Percentiles rank a stretch among this genome's conserved stretches.
Conservation (phyloP, 2,797 vertebrate species). For the Limnodromus scolopaceus region DNA sequence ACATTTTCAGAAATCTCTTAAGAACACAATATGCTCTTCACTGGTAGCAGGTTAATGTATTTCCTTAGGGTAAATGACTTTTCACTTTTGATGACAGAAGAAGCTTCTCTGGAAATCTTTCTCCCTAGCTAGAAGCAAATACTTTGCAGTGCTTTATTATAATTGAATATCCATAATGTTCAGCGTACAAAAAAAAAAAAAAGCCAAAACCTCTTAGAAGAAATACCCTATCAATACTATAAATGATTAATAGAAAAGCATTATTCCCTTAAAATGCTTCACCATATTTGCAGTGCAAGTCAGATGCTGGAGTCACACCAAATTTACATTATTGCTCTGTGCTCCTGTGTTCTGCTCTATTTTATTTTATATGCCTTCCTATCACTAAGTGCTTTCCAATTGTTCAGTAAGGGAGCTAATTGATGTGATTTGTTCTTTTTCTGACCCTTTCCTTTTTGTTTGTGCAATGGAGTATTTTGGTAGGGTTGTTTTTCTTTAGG, state of each 20-base stretch:
- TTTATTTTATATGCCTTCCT: not conserved
- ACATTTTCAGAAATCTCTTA: not conserved
- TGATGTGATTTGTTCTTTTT: not conserved
- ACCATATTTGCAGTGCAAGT: not conserved
- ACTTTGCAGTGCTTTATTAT: not conserved
- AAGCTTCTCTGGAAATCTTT: not conserved
- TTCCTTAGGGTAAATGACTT: not conserved
- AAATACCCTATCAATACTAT: not conserved
- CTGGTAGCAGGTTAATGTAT: not conserved
- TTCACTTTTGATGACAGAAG: not conserved
- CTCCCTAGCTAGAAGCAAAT: not conserved
- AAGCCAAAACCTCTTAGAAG: not conserved
- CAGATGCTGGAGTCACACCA: not conserved
- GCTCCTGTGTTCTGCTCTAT: not conserved
- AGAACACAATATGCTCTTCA: not conserved
- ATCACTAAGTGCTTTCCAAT: not conserved
- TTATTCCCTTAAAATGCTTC: not conserved
- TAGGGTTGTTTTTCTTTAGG: not conserved
- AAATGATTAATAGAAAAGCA: constrained; percentile 10
- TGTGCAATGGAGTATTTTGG: not conserved
- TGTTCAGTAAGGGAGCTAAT: not conserved
- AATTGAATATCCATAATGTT: not conserved
- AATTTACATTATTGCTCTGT: not conserved
- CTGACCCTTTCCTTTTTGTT: not conserved
- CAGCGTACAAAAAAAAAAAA: not conserved